A percentile compares a stretch with the other conserved stretches of the same genome.
phyloP scores from a whole-genome alignment of 2,888 invertebrate species.

The Siphlonurus alternatus region DNA sequence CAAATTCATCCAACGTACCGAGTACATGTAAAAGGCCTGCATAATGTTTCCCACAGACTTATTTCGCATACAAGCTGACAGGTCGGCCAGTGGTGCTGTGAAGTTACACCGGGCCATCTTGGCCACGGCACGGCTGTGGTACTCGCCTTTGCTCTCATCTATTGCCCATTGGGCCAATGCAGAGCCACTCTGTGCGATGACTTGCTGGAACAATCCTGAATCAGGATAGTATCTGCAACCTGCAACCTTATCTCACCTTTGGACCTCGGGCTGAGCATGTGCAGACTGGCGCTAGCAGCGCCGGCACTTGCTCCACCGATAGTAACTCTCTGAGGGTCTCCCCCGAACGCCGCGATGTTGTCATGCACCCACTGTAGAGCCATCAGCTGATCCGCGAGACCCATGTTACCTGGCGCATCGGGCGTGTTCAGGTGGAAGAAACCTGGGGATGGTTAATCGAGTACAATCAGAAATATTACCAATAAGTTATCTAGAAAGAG shows the following conservation, averaged over 20 bases:
- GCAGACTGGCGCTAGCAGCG: background rate
- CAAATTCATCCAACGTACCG: too few relatives aligned
- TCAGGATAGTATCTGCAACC: background rate
- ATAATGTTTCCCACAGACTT: background rate
- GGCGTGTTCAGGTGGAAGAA: background rate
- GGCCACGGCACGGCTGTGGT: background rate
- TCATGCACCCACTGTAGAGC: background rate
- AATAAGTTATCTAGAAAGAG: too few relatives aligned
- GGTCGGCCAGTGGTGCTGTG: background rate
- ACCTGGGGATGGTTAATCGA: background rate
- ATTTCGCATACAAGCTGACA: background rate
- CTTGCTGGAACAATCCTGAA: background rate
- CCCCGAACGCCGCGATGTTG: constrained; percentile 1
- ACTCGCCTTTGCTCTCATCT: background rate
- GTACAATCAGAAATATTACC: too few relatives aligned
- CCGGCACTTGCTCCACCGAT: background rate
- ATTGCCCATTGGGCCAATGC: background rate
- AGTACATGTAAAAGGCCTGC: background rate
- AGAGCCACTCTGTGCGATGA: background rate
- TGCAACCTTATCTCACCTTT: too few relatives aligned
- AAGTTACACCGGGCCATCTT: background rate
- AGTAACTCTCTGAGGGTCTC: background rate
- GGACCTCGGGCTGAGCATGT: background rate
- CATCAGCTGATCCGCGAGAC: background rate
- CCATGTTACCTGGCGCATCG: background rate